A percentile compares a stretch with the other conserved stretches of the same genome.
These are phyloP conservation scores for Drosophila erecta DNA, from an alignment of 1,140 invertebrate genomes.

Conservation along the genomic window DNA sequence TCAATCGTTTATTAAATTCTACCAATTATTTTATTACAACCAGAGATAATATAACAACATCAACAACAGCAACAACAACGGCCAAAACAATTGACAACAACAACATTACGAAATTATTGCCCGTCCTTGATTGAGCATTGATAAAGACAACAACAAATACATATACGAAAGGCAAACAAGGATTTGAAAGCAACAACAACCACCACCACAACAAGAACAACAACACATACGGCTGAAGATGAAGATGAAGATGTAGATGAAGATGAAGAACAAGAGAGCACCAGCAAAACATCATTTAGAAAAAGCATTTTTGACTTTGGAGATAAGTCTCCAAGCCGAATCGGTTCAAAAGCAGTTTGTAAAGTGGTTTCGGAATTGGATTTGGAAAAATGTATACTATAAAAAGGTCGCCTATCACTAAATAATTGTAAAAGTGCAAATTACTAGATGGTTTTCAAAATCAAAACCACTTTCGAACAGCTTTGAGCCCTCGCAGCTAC, in stretches of 20 bases:
- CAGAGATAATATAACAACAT: constrained; percentile 79
- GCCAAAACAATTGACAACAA: constrained; percentile 59
- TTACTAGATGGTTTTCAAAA: background rate
- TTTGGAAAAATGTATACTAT: background rate
- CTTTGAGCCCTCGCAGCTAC: background rate
- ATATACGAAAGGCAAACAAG: constrained; percentile 19
- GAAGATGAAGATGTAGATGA: constrained; percentile 2
- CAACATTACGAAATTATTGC: constrained; percentile 73
- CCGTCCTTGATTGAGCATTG: constrained; percentile 56
- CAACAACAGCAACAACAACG: constrained; percentile 44
- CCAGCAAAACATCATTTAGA: constrained; percentile 24
- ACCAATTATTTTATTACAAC: constrained; percentile 84
- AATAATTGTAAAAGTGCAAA: background rate
- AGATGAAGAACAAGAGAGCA: constrained; percentile 11
- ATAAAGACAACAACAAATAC: background rate
- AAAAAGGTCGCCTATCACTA: background rate
- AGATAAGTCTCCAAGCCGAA: background rate
- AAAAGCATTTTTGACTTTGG: constrained; percentile 17
- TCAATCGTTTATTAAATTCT: constrained; percentile 84
- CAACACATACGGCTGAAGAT: constrained; percentile 16
- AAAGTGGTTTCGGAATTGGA: background rate
- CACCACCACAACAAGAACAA: constrained; percentile 26
- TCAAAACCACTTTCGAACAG: constrained; percentile 10
- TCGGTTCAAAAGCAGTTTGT: constrained; percentile 9
- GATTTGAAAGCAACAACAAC: constrained; percentile 34